Evolutionary conservation across 2,888 invertebrate genomes (phyloP).

Genomic region (Sympetrum striolatum): DNA sequence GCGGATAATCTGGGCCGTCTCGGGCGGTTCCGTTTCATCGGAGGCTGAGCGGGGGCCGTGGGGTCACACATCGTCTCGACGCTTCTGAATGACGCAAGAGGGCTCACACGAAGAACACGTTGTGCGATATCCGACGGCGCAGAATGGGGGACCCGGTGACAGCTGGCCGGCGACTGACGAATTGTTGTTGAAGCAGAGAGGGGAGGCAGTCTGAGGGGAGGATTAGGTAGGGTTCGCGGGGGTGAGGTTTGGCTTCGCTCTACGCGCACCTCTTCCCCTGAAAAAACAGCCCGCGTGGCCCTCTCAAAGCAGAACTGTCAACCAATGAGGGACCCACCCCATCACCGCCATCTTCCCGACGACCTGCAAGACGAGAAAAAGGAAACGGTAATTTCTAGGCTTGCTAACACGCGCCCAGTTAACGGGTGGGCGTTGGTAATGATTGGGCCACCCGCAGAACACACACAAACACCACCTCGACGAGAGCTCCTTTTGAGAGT

Average conservation of each 20-base stretch:
- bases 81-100: background rate
- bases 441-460: background rate
- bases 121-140: background rate
- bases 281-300: constrained; percentile 52
- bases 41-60: background rate
- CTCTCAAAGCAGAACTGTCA: constrained; percentile 46
- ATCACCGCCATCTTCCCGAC: constrained; percentile 53
- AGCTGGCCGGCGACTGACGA: constrained; percentile 42
- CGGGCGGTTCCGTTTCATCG: constrained; percentile 12
- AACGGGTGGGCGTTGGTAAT: background rate
- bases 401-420: background rate
- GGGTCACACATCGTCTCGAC: background rate
- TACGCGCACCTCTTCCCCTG: background rate
- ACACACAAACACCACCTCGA: background rate
- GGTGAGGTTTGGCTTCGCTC: constrained; percentile 21
- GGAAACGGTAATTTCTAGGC: background rate
- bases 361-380: constrained; percentile 47
- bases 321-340: constrained; percentile 51
- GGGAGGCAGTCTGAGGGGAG: background rate
- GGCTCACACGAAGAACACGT: no score
- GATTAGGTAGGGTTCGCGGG: constrained; percentile 11
- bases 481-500: no score
- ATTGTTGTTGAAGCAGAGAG: constrained; percentile 30
- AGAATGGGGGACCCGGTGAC: constrained; percentile 45
- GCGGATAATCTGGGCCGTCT: background rate